Percentiles rank a stretch among this genome's conserved stretches.
These are phyloP conservation scores for Eidolon helvum DNA, from an alignment of 2,113 vertebrate genomes.

Conservation along the genomic window DNA sequence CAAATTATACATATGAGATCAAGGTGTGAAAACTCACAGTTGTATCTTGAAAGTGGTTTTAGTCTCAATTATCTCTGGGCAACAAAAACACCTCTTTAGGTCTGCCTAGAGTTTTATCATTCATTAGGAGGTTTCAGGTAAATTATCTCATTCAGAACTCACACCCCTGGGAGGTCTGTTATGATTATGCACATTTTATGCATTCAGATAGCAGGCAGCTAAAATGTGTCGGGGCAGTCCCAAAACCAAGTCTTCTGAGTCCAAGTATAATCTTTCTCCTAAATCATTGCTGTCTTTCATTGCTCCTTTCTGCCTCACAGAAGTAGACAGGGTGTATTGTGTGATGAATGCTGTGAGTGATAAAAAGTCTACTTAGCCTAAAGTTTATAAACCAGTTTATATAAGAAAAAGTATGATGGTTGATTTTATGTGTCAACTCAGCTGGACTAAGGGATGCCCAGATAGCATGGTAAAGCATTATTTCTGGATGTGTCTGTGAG, in stretches of 20 bases:
- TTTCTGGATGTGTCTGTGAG: neutral
- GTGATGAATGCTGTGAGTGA: neutral
- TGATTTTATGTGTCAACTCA: neutral
- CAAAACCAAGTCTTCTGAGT: neutral
- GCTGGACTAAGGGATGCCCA: neutral
- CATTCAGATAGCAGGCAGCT: neutral
- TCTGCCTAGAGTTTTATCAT: neutral
- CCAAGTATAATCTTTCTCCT: neutral
- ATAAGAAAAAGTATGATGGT: neutral
- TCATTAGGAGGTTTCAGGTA: neutral
- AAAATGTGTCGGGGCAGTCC: neutral
- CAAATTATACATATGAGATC: slow-evolving; percentile 3
- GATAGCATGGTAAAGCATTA: neutral
- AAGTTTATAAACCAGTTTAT: neutral
- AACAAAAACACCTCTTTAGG: neutral
- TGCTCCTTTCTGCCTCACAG: neutral
- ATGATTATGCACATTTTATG: neutral
- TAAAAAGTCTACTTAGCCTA: neutral
- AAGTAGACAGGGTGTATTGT: neutral
- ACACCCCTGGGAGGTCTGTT: neutral
- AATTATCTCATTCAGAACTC: neutral
- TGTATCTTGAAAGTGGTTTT: neutral
- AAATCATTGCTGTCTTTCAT: neutral
- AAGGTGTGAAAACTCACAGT: neutral
- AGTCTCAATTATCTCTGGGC: neutral